Percentiles rank a stretch among this genome's conserved stretches.
phyloP scores from a whole-genome alignment of 2,888 invertebrate species.

The Iselma pallidipennis region DNA sequence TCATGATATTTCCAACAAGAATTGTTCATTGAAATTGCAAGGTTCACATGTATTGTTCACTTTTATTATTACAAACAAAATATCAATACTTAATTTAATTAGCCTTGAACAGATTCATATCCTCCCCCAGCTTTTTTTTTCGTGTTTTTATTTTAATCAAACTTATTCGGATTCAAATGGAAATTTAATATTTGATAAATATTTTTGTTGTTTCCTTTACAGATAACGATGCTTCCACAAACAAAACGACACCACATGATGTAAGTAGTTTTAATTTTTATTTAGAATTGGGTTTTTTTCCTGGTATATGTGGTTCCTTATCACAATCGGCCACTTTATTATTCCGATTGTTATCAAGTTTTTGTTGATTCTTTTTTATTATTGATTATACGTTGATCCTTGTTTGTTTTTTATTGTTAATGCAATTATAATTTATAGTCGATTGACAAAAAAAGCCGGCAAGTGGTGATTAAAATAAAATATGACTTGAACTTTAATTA shows the following conservation, averaged over 20 bases:
- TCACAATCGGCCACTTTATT: background rate
- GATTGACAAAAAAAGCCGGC: background rate
- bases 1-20: slow-evolving; percentile 19
- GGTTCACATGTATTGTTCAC: slow-evolving; percentile 3
- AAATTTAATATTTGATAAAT: background rate
- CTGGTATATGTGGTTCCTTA: background rate
- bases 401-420: too few relatives aligned
- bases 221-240: slow-evolving; percentile 43
- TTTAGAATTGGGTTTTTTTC: background rate
- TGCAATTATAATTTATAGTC: background rate
- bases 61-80: background rate
- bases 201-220: slow-evolving; percentile 29
- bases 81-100: slow-evolving; percentile 2
- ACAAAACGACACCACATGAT: slow-evolving; percentile 42
- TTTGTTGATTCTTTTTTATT: too few relatives aligned
- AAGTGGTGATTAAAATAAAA: background rate
- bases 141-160: background rate
- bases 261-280: slow-evolving; percentile 37
- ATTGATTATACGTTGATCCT: too few relatives aligned
- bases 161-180: background rate
- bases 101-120: background rate
- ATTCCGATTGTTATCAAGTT: background rate
- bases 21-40: background rate
- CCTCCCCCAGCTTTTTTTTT: too few relatives aligned
- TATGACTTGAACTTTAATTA: background rate